Percentiles rank a stretch among this genome's conserved stretches.
Evolutionary conservation across 2,113 vertebrate genomes (phyloP).

Genomic region (Xiphophorus couchianus): DNA sequence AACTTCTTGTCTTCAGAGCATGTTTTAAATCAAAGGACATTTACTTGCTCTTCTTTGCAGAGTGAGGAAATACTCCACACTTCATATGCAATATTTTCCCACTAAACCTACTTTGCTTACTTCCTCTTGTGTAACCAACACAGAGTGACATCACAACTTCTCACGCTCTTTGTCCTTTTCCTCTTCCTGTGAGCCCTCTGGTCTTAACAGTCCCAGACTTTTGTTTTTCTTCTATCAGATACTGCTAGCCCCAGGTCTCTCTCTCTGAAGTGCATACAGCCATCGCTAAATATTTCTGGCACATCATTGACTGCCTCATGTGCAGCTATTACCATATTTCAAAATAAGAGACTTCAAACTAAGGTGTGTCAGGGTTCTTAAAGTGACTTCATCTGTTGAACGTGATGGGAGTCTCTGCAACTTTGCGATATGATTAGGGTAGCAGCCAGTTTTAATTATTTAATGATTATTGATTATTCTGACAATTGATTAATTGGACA

Average conservation of each 20-base stretch:
- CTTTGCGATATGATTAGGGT: too few species aligned
- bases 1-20: neutral
- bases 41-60: neutral
- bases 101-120: slow-evolving; percentile 9
- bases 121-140: slow-evolving; percentile 14
- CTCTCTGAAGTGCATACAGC: neutral
- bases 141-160: slow-evolving; percentile 56
- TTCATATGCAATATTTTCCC: slow-evolving; percentile 31
- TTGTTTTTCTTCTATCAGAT: slow-evolving; percentile 8
- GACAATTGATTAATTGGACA: too few species aligned
- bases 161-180: slow-evolving; percentile 56
- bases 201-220: slow-evolving; percentile 13
- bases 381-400: too few species aligned
- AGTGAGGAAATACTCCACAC: slow-evolving; percentile 1
- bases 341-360: too few species aligned
- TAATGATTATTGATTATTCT: too few species aligned
- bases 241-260: neutral
- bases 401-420: too few species aligned
- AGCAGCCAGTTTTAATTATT: too few species aligned
- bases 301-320: too few species aligned
- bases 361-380: too few species aligned
- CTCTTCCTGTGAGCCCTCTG: slow-evolving; percentile 43
- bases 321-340: too few species aligned
- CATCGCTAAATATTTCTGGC: too few species aligned
- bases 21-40: neutral